These are phyloP conservation scores for Malurus alboscapulatus DNA, from an alignment of 2,113 vertebrate species.

Conservation along the genomic window DNA sequence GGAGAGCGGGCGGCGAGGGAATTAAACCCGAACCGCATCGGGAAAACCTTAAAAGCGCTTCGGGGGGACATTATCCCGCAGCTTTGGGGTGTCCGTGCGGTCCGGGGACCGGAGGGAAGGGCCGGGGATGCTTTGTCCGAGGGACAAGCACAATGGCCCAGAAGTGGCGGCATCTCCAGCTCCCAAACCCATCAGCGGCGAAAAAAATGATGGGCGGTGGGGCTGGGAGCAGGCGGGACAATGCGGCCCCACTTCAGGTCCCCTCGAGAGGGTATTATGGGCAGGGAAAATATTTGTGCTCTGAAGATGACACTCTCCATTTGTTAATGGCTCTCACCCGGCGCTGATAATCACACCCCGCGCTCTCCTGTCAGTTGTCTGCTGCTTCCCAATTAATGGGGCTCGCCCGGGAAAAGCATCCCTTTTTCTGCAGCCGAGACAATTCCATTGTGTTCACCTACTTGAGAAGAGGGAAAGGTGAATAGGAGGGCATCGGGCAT, in stretches of 20 bases:
- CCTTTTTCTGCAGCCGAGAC: conserved; percentile 59
- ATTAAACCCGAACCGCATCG: conserved; percentile 43
- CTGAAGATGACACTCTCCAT: conserved; percentile 83
- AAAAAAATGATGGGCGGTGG: not conserved
- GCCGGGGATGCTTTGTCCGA: conserved; percentile 69
- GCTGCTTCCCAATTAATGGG: conserved; percentile 63
- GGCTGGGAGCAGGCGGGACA: conserved; percentile 61
- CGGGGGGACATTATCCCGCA: not conserved
- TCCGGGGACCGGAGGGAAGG: conserved; percentile 11
- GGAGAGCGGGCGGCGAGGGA: conserved; percentile 9
- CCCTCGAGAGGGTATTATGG: conserved; percentile 85
- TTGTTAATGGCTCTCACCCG: conserved; percentile 77
- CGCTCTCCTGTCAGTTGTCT: conserved; percentile 69
- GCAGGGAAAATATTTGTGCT: conserved; percentile 81
- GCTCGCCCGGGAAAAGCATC: conserved; percentile 63
- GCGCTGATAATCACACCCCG: conserved; percentile 59
- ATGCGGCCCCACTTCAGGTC: conserved; percentile 80
- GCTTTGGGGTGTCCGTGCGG: conserved; percentile 51
- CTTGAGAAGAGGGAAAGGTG: conserved; percentile 76
- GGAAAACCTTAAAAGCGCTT: not conserved
- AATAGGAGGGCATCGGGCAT: conserved; percentile 67
- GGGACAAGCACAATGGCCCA: conserved; percentile 48
- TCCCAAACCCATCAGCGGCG: not conserved
- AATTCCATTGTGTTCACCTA: conserved; percentile 76
- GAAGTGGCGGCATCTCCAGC: conserved; percentile 26